Percentiles rank a stretch among this genome's conserved stretches.
Conservation (phyloP, 2,113 vertebrate species). For the Clarias batrachus region DNA sequence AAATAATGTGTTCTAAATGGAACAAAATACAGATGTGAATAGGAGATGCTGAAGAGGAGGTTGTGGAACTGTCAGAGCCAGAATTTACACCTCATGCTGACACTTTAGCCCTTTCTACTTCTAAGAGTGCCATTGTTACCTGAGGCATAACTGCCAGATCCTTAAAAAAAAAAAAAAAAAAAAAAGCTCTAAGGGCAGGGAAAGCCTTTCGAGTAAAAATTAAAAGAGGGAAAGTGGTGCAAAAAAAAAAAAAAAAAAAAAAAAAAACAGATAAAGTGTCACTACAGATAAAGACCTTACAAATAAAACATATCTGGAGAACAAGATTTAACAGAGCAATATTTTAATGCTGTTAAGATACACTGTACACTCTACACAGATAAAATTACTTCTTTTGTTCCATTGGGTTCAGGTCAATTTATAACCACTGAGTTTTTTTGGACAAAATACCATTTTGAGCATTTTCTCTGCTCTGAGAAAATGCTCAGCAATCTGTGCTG, state of each 20-base stretch:
- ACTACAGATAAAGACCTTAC: not conserved
- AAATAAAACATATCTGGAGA: not conserved
- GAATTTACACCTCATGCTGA: not conserved
- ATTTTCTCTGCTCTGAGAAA: not conserved
- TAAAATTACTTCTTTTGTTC: not conserved
- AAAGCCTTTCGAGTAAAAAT: no score
- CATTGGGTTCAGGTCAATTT: not conserved
- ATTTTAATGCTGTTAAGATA: not conserved
- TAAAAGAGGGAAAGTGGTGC: no score
- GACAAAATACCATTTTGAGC: not conserved
- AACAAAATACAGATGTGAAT: not conserved
- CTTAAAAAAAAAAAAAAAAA: no score
- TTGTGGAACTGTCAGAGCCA: not conserved
- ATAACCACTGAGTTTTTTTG: not conserved
- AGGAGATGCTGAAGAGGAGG: not conserved
- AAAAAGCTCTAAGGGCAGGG: no score
- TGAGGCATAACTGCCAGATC: not conserved
- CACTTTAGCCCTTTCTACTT: not conserved
- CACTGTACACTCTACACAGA: not conserved
- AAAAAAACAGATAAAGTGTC: no score
- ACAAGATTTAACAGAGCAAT: not conserved
- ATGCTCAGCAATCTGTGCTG: no score
- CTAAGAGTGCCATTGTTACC: not conserved
- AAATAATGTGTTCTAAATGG: not conserved
- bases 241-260: no score